phyloP scores from a whole-genome alignment of 2,113 vertebrate species.

The Etheostoma cragini region DNA sequence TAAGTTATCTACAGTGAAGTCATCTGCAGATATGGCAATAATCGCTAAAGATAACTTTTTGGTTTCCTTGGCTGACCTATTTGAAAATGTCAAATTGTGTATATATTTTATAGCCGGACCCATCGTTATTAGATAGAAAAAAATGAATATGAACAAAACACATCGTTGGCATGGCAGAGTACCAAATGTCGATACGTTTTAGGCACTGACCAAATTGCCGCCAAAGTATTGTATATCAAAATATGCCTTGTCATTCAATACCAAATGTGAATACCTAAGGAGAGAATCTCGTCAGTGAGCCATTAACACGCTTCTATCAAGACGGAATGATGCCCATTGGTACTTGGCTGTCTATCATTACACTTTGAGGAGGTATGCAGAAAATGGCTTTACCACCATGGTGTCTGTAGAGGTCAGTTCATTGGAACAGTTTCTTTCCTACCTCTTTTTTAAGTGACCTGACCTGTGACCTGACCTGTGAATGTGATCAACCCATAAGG shows the following conservation, averaged over 20 bases:
- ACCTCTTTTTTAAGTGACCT: constrained; percentile 21
- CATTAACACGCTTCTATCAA: too few relatives aligned
- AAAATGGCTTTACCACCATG: not conserved
- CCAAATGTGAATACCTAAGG: too few relatives aligned
- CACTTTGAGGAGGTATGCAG: too few relatives aligned
- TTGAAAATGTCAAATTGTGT: not conserved
- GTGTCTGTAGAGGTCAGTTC: not conserved
- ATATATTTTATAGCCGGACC: not conserved
- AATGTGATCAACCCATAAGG: constrained; percentile 4
- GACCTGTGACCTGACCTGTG: constrained; percentile 55
- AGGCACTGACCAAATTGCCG: too few relatives aligned
- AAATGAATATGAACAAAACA: not conserved
- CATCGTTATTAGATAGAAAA: not conserved
- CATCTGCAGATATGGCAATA: not conserved
- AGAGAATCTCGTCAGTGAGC: too few relatives aligned
- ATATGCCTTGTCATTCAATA: too few relatives aligned
- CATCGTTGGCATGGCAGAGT: not conserved
- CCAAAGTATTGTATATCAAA: too few relatives aligned
- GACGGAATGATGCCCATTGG: too few relatives aligned
- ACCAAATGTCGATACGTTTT: too few relatives aligned
- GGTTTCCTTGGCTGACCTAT: not conserved
- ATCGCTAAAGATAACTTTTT: not conserved
- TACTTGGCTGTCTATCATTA: too few relatives aligned
- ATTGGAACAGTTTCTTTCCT: constrained; percentile 3
- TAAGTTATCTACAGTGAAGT: not conserved